Conservation (phyloP, 2,888 invertebrate genomes). For the Mallateleia sp. region DNA sequence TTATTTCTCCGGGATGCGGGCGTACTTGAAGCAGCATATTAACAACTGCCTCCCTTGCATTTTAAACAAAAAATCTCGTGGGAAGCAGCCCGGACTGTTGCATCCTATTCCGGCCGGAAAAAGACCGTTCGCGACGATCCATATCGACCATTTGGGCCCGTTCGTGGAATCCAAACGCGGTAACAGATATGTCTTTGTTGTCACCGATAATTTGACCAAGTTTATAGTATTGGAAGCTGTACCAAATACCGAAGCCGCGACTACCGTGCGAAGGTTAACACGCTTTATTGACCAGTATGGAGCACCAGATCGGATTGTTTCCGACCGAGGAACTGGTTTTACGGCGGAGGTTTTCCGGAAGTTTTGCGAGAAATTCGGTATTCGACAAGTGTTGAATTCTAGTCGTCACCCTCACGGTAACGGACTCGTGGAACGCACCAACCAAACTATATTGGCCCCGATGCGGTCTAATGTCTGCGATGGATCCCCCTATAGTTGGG, state of each 20-base stretch:
- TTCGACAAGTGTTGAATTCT: slow-evolving; percentile 13
- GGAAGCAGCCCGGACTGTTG: slow-evolving; percentile 72
- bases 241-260: neutral
- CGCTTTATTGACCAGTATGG: no score
- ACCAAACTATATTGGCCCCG: slow-evolving; percentile 61
- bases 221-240: neutral
- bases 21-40: slow-evolving; percentile 78
- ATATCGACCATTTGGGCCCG: slow-evolving; percentile 80
- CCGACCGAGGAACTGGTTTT: slow-evolving; percentile 21
- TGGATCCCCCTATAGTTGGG: no score
- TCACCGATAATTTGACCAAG: neutral
- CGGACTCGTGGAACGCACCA: slow-evolving; percentile 64
- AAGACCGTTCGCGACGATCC: slow-evolving; percentile 78
- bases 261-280: no score
- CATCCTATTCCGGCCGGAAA: slow-evolving; percentile 80
- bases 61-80: slow-evolving; percentile 69
- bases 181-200: slow-evolving; percentile 19
- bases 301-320: neutral
- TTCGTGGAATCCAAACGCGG: slow-evolving; percentile 9
- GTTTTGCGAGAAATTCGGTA: neutral
- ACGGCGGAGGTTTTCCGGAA: slow-evolving; percentile 5
- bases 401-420: slow-evolving; percentile 7
- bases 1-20: slow-evolving; percentile 76
- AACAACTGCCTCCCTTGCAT: slow-evolving; percentile 79
- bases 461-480: neutral